Evolutionary conservation across 2,113 vertebrate genomes (phyloP).

Genomic region (Menura novaehollandiae): DNA sequence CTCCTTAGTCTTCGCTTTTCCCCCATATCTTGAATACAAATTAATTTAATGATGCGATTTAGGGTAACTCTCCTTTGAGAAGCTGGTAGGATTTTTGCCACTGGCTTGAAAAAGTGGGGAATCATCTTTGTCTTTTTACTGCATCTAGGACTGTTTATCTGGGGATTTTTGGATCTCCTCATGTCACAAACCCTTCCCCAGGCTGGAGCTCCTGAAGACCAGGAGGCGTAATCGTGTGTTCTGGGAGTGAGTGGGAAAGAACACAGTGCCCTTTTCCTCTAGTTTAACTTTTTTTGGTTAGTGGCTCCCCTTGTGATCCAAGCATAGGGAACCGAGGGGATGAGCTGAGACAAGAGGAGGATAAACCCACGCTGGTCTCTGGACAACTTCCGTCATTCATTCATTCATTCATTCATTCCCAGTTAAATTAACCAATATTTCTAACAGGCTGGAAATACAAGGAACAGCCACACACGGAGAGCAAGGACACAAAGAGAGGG

Average conservation of each 20-base stretch:
- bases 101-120: background rate
- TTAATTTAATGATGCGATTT: background rate
- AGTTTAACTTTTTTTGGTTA: background rate
- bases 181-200: background rate
- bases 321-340: background rate
- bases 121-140: background rate
- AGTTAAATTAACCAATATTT: background rate
- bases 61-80: background rate
- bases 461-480: background rate
- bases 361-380: rapidly evolving
- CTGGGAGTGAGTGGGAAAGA: background rate
- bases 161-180: background rate
- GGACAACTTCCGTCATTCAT: background rate
- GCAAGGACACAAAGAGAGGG: background rate
- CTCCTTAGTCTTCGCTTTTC: background rate
- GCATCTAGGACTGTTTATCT: background rate
- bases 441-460: background rate
- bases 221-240: background rate
- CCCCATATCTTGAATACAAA: background rate
- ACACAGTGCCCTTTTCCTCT: background rate
- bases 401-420: background rate
- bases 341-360: background rate
- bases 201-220: background rate
- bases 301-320: background rate
- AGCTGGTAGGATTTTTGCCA: background rate